Evolutionary conservation across 2,113 vertebrate species (phyloP), one percentile per base, ranked within the genome.

Genomic region (Dromiciops gliroides): DNA sequence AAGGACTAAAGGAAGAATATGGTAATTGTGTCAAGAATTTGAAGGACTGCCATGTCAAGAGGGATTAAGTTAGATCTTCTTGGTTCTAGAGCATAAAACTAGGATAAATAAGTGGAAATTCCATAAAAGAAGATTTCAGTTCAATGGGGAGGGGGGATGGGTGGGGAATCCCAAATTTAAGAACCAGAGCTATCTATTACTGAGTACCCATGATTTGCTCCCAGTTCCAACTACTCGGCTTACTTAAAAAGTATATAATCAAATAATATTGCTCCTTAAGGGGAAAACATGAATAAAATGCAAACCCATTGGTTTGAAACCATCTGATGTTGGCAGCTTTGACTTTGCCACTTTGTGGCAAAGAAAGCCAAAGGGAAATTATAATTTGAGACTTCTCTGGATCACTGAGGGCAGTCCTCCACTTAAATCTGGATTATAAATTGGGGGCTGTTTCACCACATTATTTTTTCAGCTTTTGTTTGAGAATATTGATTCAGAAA

Each of bases 301-400:
- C 91, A 88, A 89, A 92, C 94, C 93, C 95, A 50, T 95, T 95
- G 44, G 14, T 93, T 90, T 91, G 89, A 97, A 94, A 92, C 89
- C 91, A 37, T 90, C 83, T 96, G 12, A 50, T 53, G 56, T 28
- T 1, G 24, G 26, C 24, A 91, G 8, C 96, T 37, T 83, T 83
- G 16, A 83, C 16, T 83, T 83, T 83, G n/a, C 67, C 67, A 83
- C 67, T 83, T 83, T 83, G 12, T 89, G 50, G 28, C 67, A 90
- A 53, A 53, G n/a, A 94, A 94, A 92, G 37, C 93, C 75, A 92
- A 92, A 92, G 48, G 50, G n/a, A 25, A 83, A 12, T 25, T 96
- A 51, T 92, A 89, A 97, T 93, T 95, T 96, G 95, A 89, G 95
- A 93, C 92, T 90, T 96, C 90, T 89, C 3, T 94, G 96, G 95